Base-by-base conservation (phyloP, 2,113 vertebrate genomes). In the Psammodynastes pulverulentus region DNA sequence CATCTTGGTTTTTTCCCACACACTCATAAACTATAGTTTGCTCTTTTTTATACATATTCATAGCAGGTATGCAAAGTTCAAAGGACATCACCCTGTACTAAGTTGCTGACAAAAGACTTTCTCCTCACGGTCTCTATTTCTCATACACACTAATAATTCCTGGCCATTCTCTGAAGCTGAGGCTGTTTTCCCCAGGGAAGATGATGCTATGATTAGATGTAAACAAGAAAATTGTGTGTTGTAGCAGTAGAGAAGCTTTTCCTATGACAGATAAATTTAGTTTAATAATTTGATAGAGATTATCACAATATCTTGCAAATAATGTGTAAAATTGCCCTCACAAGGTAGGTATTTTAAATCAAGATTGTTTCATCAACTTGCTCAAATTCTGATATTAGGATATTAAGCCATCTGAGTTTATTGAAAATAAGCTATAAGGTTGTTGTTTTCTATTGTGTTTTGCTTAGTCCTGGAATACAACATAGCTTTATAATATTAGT, bases 321-420 rank as follows among this genome's bases (percentile, higher is more conserved):
- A 89, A 2, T 67, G 56, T 91, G 90, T 88, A 54, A 72, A 53
- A 92, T n/a, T 72, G 94, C 90, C 84, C 91, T 93, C 88, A n/a
- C 72, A 89, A 93, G 89, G 92, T 86, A 53, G 89, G 91, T 86
- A 45, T 53, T 84, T 84, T 84, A 49, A 91, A 87, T 24, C 54
- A 46, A 34, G 53, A 58, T 86, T 86, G 90, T 48, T 86, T 72
- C 48, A 12, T 39, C 85, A 39, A 53, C 56, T 24, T 53, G 49
- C 52, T 87, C 21, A 21, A 51, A 0, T 87, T 91, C 56, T 58
- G 5, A 0, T 53, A 90, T 94, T 58, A 34, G 62, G 5, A 0
- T 53, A 90, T 94, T 58, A 34, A 53, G 58, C 91, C 54, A 93
- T 5, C 10, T 79, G 29, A n/a, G 49, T n/a, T 26, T 90, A 85